Evolutionary conservation across 2,113 vertebrate species (phyloP).

Genomic region (Alexandromys fortis): DNA sequence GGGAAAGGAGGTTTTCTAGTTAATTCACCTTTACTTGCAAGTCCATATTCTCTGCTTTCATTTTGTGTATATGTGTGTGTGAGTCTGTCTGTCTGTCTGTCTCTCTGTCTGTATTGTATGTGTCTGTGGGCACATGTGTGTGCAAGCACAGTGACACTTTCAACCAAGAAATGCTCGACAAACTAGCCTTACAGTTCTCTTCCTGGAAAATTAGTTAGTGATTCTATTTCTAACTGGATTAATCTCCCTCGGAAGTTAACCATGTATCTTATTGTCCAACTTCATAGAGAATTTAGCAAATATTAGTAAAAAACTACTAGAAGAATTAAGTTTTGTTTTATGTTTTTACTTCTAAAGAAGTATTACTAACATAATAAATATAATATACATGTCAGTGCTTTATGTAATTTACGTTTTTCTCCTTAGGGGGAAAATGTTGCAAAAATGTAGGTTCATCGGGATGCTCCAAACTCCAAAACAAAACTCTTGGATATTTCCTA

Average conservation of each 20-base stretch:
- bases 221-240: conserved; percentile 45
- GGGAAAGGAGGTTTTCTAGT: conserved; percentile 47
- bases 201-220: neutral
- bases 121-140: neutral
- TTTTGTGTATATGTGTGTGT: neutral
- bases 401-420: conserved; percentile 6
- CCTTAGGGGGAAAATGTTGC: neutral
- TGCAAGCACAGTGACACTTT: conserved; percentile 1
- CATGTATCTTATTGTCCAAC: neutral
- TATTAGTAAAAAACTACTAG: conserved; percentile 19
- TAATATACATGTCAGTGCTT: neutral
- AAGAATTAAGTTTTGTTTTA: neutral
- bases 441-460: conserved; percentile 1
- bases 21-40: conserved; percentile 52
- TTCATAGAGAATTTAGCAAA: conserved; percentile 36
- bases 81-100: neutral
- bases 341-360: neutral
- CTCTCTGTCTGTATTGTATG: neutral
- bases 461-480: neutral
- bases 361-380: neutral
- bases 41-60: neutral
- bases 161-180: neutral
- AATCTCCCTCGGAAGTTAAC: neutral
- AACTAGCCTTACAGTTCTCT: neutral
- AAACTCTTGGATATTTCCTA: neutral